phyloP scores from a whole-genome alignment of 1,140 invertebrate genomes.

The Drosophila ercepeae region DNA sequence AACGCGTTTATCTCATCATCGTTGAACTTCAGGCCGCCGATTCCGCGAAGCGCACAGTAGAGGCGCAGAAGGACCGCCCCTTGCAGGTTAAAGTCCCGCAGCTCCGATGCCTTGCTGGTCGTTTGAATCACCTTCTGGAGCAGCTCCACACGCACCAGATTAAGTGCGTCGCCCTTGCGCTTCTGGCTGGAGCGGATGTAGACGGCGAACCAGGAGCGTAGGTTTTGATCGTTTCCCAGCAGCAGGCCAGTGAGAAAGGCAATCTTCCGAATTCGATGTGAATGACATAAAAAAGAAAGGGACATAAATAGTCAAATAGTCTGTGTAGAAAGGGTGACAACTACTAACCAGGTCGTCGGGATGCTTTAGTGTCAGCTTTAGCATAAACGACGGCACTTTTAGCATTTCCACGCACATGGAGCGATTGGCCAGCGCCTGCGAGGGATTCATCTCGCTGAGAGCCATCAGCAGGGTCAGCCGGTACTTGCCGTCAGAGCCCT shows the following conservation, averaged over 20 bases:
- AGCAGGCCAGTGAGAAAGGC: conserved; percentile 96
- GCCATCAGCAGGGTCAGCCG: conserved; percentile 90
- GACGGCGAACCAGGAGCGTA: conserved; percentile 95
- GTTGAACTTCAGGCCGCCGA: conserved; percentile 96
- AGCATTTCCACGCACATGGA: conserved; percentile 94
- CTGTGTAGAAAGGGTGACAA: too few relatives aligned
- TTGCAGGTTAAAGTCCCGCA: conserved; percentile 88
- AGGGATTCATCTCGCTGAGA: conserved; percentile 95
- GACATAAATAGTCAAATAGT: neutral
- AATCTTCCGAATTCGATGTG: conserved; percentile 83
- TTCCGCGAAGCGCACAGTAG: conserved; percentile 96
- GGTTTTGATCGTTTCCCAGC: conserved; percentile 94
- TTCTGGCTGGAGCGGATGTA: conserved; percentile 97
- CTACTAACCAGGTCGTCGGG: conserved; percentile 74
- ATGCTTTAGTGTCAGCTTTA: conserved; percentile 78
- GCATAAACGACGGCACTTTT: conserved; percentile 89
- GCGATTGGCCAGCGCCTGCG: conserved; percentile 91
- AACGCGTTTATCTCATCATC: conserved; percentile 95
- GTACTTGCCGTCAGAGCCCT: conserved; percentile 92
- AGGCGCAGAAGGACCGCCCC: conserved; percentile 92
- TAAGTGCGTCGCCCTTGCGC: conserved; percentile 90
- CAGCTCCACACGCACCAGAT: conserved; percentile 91
- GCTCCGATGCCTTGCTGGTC: conserved; percentile 85
- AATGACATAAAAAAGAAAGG: conserved; percentile 50
- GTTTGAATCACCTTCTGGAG: conserved; percentile 87